Evolutionary conservation across 2,113 vertebrate genomes (phyloP).

Genomic region (Osmerus mordax): DNA sequence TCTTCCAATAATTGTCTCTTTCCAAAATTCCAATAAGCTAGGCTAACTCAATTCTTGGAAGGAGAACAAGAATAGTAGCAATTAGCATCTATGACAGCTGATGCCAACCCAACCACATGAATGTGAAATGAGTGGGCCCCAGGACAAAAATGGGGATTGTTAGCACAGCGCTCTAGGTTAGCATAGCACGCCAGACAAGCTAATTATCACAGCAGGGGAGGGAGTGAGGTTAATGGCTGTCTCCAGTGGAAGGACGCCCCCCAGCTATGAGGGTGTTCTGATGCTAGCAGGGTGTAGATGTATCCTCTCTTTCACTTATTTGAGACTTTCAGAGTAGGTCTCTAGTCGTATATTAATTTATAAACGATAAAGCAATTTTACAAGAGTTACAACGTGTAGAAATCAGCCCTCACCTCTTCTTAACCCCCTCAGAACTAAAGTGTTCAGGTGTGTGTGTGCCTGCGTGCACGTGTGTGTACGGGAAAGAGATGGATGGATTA

Average conservation of each 20-base stretch:
- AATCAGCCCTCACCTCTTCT: neutral
- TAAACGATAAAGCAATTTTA: neutral
- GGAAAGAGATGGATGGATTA: neutral
- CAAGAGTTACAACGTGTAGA: neutral
- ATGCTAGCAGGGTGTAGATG: no score
- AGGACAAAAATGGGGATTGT: no score
- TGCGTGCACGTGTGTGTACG: neutral
- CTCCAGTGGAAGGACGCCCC: neutral
- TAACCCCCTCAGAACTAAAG: neutral
- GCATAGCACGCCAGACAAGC: neutral
- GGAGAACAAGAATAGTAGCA: constrained; percentile 14
- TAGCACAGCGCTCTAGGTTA: no score
- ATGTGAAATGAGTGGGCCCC: no score
- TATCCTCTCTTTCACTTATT: no score
- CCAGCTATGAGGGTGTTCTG: no score
- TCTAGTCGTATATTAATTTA: no score
- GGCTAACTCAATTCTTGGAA: constrained; percentile 28
- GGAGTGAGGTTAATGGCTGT: neutral
- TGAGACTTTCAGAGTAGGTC: no score
- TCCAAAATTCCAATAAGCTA: constrained; percentile 12
- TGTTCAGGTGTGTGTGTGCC: neutral
- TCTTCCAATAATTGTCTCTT: neutral
- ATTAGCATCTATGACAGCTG: constrained; percentile 13
- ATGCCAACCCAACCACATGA: no score
- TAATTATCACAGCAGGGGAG: neutral